Base-by-base conservation (phyloP, 2,797 vertebrate genomes). In the Thripadectes ignobilis region DNA sequence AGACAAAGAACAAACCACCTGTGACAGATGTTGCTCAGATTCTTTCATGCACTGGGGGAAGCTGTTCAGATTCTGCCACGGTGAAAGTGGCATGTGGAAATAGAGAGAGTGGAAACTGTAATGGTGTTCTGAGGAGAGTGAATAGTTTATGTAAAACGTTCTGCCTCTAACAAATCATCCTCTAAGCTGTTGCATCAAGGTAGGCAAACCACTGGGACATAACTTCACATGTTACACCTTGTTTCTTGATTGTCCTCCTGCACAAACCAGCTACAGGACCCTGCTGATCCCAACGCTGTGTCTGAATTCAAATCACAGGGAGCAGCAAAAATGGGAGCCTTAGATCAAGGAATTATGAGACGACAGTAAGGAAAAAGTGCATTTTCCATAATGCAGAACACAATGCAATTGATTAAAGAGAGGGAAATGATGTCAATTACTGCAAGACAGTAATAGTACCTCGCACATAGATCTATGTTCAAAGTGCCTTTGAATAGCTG, bases 1-100 rank as follows among this genome's bases (percentile, higher is more conserved):
- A 88, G 66, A 84, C 73, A 86, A 88, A 95, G 88, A 95, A 88
- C 69, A 95, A 94, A 88, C 79, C 46, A 90, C 71, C 73, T 76
- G 38, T 0, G 0, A 92, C 88, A 95, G 92, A 78, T 92, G 88
- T 75, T 97, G 66, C 36, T 92, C 73, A 38, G 63, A 68, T 78
- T 81, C 85, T 78, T 87, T 90, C 69, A 16, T 59, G 61, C 29
- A 3, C 51, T 55, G 2, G 55, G 43, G 32, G 78, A 82, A 92
- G 66, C 43, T 83, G 68, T n/a, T 95, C 73, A 69, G 39, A 65
- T 62, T 68, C 79, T 84, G 49, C 61, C 12, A 3, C 26, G 80
- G 55, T 78, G 59, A 49, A 90, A 78, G 36, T 41, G 52, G 23
- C 69, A 63, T 10, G 39, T 1, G 19, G 84, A 76, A 93, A 84